Percentiles rank a stretch among this genome's conserved stretches.
Conservation (phyloP, 2,113 vertebrate genomes). For the Grus americana region DNA sequence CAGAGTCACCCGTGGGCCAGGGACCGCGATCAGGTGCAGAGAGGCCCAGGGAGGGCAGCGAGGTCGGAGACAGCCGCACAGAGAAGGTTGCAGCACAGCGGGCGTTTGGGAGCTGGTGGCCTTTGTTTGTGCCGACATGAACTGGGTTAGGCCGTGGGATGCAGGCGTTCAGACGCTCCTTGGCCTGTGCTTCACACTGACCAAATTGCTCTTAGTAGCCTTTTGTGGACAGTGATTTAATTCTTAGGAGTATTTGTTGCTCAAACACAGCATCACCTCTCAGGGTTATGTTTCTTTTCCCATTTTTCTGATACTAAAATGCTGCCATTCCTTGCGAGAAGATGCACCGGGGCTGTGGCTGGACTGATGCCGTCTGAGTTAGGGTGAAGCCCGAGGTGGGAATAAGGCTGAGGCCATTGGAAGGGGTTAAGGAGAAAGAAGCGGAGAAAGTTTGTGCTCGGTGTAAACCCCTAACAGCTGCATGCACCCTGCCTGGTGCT, state of each 20-base stretch:
- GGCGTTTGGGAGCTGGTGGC: background rate
- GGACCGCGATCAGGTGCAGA: background rate
- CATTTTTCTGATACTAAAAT: background rate
- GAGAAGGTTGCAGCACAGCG: background rate
- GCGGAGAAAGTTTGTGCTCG: rapidly evolving
- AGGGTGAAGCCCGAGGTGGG: background rate
- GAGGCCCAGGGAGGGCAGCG: background rate
- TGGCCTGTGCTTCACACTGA: background rate
- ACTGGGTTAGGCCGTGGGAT: background rate
- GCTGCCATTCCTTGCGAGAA: background rate
- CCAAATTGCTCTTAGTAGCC: background rate
- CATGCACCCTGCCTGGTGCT: background rate
- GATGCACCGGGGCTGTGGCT: background rate
- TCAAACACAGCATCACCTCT: background rate
- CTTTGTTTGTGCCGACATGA: rapidly evolving
- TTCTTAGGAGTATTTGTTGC: background rate
- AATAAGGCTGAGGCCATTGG: background rate
- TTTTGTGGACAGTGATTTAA: background rate
- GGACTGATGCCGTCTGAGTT: rapidly evolving
- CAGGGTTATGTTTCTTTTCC: rapidly evolving
- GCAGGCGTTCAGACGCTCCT: rapidly evolving
- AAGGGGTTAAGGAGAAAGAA: background rate
- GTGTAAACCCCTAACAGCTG: background rate
- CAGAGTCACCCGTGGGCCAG: background rate
- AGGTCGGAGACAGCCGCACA: rapidly evolving